A percentile compares a stretch with the other conserved stretches of the same genome.
Conservation (phyloP, 2,888 invertebrate species). For the Gandaritis pyraliata region DNA sequence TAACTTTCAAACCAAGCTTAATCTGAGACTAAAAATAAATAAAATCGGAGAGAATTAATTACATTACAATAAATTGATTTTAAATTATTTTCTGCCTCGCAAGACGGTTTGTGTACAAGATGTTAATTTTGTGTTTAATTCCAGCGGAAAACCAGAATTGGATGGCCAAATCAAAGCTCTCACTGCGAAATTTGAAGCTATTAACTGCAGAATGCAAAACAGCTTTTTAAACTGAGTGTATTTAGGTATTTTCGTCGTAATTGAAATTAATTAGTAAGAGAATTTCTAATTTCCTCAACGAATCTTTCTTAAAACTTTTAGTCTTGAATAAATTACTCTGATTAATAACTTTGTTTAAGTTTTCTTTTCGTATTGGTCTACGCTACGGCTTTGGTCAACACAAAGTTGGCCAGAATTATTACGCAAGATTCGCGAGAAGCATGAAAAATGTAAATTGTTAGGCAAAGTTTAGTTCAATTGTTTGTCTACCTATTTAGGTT, state of each 20-base stretch:
- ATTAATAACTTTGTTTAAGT: constrained; percentile 28
- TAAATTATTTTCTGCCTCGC: no score
- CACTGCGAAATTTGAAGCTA: constrained; percentile 45
- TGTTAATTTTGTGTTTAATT: constrained; percentile 23
- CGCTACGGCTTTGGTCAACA: constrained; percentile 23
- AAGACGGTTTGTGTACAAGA: no score
- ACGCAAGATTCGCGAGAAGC: constrained; percentile 16
- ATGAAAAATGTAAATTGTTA: constrained; percentile 28
- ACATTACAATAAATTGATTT: no score
- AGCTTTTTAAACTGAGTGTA: neutral
- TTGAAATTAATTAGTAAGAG: neutral
- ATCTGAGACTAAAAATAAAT: no score
- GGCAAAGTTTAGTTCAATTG: neutral
- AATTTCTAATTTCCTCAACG: constrained; percentile 13
- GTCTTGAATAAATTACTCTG: constrained; percentile 19
- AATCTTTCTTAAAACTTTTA: constrained; percentile 18
- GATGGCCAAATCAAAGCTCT: constrained; percentile 51
- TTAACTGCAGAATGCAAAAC: constrained; percentile 45
- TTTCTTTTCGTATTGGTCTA: constrained; percentile 25
- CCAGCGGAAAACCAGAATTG: constrained; percentile 57
- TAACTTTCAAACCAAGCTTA: no score
- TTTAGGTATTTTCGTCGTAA: neutral
- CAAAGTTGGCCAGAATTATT: constrained; percentile 25
- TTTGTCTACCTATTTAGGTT: neutral
- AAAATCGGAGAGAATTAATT: no score